A percentile compares a stretch with the other conserved stretches of the same genome.
These are phyloP conservation scores for Netelia virgata DNA, from an alignment of 2,888 invertebrate species.

Conservation along the genomic window DNA sequence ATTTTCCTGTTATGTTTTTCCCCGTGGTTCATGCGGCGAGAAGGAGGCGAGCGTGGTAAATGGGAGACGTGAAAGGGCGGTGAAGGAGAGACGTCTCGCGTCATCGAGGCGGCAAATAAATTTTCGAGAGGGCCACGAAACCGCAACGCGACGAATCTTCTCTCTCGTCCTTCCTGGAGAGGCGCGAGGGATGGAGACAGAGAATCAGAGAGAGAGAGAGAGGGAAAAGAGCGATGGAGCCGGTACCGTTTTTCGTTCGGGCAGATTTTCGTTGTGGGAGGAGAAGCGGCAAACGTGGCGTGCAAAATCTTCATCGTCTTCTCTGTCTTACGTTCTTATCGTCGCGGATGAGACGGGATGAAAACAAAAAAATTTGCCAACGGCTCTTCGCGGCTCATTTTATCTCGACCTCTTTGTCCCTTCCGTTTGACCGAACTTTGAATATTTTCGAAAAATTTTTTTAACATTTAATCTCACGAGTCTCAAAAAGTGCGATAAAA, in stretches of 20 bases:
- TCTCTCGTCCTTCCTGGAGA: not conserved
- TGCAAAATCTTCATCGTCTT: conserved; percentile 68
- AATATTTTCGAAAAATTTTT: not conserved
- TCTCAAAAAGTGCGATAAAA: not conserved
- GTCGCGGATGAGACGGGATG: conserved; percentile 31
- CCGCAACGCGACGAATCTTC: conserved; percentile 72
- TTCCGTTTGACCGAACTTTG: not conserved
- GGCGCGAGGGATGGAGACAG: conserved; percentile 2
- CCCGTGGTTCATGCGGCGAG: conserved; percentile 17
- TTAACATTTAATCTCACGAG: no score
- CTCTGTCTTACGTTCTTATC: conserved; percentile 7
- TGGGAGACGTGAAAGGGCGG: conserved; percentile 40
- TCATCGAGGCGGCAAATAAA: conserved; percentile 71
- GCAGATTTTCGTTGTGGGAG: conserved; percentile 47
- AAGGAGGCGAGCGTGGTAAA: conserved; percentile 42
- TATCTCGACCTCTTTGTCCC: not conserved
- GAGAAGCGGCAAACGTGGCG: conserved; percentile 59
- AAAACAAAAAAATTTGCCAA: conserved; percentile 34
- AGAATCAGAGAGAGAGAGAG: conserved; percentile 27
- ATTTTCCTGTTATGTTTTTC: conserved; percentile 3
- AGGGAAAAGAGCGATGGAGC: conserved; percentile 23
- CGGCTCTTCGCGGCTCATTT: conserved; percentile 48
- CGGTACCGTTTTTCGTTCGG: conserved; percentile 38
- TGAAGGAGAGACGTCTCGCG: conserved; percentile 29
- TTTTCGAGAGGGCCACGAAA: conserved; percentile 65